Base-by-base conservation (phyloP, 2,113 vertebrate species). In the Atractosteus spatula region DNA sequence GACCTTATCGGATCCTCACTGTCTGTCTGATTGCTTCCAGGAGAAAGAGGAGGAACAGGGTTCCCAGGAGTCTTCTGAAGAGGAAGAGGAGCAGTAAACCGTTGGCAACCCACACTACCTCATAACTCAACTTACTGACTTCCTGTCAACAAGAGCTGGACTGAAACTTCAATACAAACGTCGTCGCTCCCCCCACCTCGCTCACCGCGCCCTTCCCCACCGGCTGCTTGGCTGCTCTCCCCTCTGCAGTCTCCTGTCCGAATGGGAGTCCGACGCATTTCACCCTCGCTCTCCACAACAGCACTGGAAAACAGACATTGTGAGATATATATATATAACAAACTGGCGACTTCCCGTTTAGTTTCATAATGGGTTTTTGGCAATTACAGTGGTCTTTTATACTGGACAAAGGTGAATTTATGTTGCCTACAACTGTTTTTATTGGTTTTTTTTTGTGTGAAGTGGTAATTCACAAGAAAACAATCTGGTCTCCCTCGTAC, bases 51-150 rank as follows among this genome's bases (percentile, higher is more conserved):
- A 92, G 81, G 95, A 96, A 78, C 93, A 93, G 81, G 92, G 94
- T 71, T 95, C 96, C 55, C 94, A 97, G 89, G 94, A 97, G 77
- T 98, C 96, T 68, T 97, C 95, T 0, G 96, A 97, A 84, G 96
- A 96, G 74, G 96, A 95, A 82, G 95, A 97, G 81, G 95, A 97
- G 85, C 94, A 98, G 93, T 97, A 95, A 96, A 82, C 83, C 69
- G 80, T 75, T 72, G 63, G 44, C 77, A 84, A 83, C 82, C 78
- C 82, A 82, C 82, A 86, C 95, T 95, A 95, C 95, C 92, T 93
- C 93, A 91, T 80, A 13, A 47, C 82, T 92, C 82, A 79, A 86
- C 82, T 81, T 92, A 82, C 88, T 90, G 85, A 83, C 85, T 90
- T 92, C 88, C 89, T 88, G 77, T 92, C 82, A 83, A 89, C 82